These are phyloP conservation scores for Empis stercorea DNA, from an alignment of 2,888 invertebrate species.

Conservation along the genomic window DNA sequence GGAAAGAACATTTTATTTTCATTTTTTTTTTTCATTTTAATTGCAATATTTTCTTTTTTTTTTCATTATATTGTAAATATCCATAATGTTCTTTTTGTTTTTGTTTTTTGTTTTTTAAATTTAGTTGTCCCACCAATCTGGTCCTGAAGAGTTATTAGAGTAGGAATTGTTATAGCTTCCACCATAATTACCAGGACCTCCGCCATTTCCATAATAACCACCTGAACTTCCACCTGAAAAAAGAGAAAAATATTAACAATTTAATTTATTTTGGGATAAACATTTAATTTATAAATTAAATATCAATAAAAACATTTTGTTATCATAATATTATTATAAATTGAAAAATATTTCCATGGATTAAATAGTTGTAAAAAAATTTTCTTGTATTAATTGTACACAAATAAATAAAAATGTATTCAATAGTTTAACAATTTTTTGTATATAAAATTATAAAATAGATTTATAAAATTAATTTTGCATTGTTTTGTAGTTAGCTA, in stretches of 20 bases:
- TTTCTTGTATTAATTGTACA: too few species aligned
- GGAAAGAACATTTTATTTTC: neutral
- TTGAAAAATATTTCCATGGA: too few species aligned
- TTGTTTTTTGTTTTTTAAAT: slow-evolving; percentile 17
- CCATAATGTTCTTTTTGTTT: neutral
- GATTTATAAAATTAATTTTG: too few species aligned
- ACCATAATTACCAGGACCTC: slow-evolving; percentile 35
- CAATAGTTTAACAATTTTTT: too few species aligned
- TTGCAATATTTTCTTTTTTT: neutral
- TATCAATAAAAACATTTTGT: too few species aligned
- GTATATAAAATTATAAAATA: too few species aligned
- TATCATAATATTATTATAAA: too few species aligned
- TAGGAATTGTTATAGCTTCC: slow-evolving; percentile 39
- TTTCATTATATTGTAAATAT: neutral
- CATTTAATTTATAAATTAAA: too few species aligned
- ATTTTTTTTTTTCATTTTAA: neutral
- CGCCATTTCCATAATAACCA: slow-evolving; percentile 26
- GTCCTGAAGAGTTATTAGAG: slow-evolving; percentile 31
- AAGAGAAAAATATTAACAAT: too few species aligned
- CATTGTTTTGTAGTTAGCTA: slow-evolving; percentile 13
- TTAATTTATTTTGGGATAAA: too few species aligned
- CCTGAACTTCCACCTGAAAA: slow-evolving; percentile 30
- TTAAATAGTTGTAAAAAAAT: too few species aligned
- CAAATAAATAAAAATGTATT: too few species aligned
- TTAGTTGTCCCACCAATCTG: slow-evolving; percentile 40